phyloP scores from a whole-genome alignment of 2,888 invertebrate genomes.

The Hesperia comma region DNA sequence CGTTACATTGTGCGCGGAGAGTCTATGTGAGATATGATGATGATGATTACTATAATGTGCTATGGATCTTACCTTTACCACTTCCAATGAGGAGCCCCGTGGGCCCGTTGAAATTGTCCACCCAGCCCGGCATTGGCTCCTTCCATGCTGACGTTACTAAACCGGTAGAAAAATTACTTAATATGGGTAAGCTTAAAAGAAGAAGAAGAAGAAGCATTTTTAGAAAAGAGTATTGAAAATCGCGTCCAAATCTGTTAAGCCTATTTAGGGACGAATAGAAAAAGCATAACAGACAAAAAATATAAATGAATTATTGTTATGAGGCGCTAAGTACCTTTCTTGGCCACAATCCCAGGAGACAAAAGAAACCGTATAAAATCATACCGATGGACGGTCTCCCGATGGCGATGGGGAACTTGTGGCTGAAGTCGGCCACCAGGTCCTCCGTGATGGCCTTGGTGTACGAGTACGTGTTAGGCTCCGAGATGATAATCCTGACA shows the following conservation, averaged over 20 bases:
- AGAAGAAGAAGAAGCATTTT: too few species aligned
- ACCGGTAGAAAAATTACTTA: slow-evolving; percentile 42
- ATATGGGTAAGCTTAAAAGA: too few species aligned
- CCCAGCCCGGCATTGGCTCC: slow-evolving; percentile 94
- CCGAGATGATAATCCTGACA: slow-evolving; percentile 86
- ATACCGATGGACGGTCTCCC: slow-evolving; percentile 96
- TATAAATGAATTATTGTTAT: too few species aligned
- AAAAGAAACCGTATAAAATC: slow-evolving; percentile 40
- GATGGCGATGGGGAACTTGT: slow-evolving; percentile 91
- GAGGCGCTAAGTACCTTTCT: too few species aligned
- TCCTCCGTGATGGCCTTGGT: slow-evolving; percentile 97
- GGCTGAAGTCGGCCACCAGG: slow-evolving; percentile 88
- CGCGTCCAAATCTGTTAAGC: too few species aligned
- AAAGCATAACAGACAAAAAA: too few species aligned
- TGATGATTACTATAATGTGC: too few species aligned
- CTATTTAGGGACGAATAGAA: too few species aligned
- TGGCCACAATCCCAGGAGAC: too few species aligned
- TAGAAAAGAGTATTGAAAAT: too few species aligned
- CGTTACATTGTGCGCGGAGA: too few species aligned
- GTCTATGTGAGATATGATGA: too few species aligned
- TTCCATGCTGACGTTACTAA: slow-evolving; percentile 90
- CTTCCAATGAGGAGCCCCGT: slow-evolving; percentile 92
- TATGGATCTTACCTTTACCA: slow-evolving; percentile 86
- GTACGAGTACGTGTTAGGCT: slow-evolving; percentile 98
- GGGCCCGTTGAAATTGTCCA: slow-evolving; percentile 95